phyloP scores from a whole-genome alignment of 2,797 vertebrate genomes.

The Hylomyscus alleni region DNA sequence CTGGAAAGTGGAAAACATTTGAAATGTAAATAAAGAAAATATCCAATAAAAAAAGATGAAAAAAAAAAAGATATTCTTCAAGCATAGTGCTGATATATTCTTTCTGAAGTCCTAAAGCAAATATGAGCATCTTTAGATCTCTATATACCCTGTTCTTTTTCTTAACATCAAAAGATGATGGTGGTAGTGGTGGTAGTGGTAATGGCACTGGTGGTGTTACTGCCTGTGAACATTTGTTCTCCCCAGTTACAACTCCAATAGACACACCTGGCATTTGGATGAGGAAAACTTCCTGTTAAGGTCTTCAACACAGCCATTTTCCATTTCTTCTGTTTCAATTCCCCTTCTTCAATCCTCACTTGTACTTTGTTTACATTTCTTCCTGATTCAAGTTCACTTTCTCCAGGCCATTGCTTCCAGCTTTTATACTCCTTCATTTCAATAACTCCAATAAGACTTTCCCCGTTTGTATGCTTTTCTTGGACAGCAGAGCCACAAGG shows the following conservation, averaged over 20 bases:
- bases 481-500: neutral
- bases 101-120: neutral
- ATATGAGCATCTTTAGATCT: neutral
- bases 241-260: neutral
- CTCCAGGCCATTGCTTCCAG: neutral
- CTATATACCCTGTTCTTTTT: slow-evolving; percentile 18
- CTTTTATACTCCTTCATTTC: neutral
- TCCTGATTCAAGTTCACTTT: neutral
- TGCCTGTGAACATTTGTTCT: slow-evolving; percentile 10
- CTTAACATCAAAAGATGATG: neutral
- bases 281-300: neutral
- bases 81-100: neutral
- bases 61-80: slow-evolving; percentile 46
- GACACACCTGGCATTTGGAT: slow-evolving; percentile 29
- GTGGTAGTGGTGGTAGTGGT: neutral
- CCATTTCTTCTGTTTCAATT: neutral
- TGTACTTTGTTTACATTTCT: neutral
- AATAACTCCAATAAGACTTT: neutral
- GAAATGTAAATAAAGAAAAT: too few species aligned
- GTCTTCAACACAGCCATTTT: neutral
- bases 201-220: neutral
- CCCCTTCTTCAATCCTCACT: neutral
- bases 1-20: too few species aligned
- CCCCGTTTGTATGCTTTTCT: neutral
- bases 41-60: too few species aligned